phyloP scores from a whole-genome alignment of 2,888 invertebrate genomes.

The Meiosimyza platycephala region DNA sequence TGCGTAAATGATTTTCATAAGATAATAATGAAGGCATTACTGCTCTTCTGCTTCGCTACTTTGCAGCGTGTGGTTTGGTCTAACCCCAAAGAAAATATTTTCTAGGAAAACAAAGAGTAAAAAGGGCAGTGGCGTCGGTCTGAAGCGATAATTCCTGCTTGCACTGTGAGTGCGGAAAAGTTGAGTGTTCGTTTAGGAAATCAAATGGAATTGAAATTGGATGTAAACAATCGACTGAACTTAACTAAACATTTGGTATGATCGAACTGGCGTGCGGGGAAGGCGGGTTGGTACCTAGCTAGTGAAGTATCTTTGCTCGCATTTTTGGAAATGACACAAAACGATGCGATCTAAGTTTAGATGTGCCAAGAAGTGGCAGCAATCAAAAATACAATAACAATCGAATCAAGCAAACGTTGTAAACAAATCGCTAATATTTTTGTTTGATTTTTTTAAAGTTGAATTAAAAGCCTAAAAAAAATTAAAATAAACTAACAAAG shows the following conservation, averaged over 20 bases:
- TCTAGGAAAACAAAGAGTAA: too few relatives aligned
- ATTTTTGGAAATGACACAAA: conserved; percentile 15
- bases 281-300: too few relatives aligned
- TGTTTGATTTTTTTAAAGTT: conserved; percentile 1
- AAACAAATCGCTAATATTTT: conserved; percentile 19
- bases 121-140: background rate
- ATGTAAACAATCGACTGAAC: conserved; percentile 39
- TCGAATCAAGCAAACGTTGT: conserved; percentile 1
- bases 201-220: conserved; percentile 38
- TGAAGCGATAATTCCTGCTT: background rate
- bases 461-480: too few relatives aligned
- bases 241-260: background rate
- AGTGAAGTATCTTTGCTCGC: background rate
- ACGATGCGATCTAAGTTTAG: conserved; percentile 36
- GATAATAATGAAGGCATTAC: too few relatives aligned
- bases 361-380: conserved; percentile 31
- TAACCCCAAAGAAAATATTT: too few relatives aligned
- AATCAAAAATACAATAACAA: conserved; percentile 7
- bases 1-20: too few relatives aligned
- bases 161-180: background rate
- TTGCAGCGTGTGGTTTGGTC: too few relatives aligned
- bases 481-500: too few relatives aligned
- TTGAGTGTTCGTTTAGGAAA: conserved; percentile 24
- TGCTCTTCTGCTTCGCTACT: too few relatives aligned
- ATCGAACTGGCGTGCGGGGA: background rate